Base-by-base conservation (phyloP, 2,797 vertebrate species). In the Pseudopleuronectes americanus region DNA sequence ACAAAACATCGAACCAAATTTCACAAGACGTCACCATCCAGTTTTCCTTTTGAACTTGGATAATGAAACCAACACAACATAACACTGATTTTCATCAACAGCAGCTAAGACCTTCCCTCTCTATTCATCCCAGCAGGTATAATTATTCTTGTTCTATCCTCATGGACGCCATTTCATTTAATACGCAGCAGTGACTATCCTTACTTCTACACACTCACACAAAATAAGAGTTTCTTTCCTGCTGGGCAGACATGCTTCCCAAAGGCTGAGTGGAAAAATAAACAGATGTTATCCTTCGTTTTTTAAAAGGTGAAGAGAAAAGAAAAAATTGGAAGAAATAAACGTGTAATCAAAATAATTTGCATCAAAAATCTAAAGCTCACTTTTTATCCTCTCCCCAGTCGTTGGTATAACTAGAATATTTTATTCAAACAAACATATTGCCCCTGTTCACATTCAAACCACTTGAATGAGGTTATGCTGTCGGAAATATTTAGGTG, bases 121-220 rank as follows among this genome's bases (percentile, higher is more conserved):
- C 23, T 57, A 49, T 49, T 31, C 47, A 64, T 41, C 24, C n/a
- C 19, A 55, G 33, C 13, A 56, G 0, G 26, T 24, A 45, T 51
- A 0, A 49, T 8, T 6, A 28, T 24, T 64, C 12, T 45, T 14
- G 66, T 55, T 41, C 38, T 55, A 36, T 24, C 33, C 17, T 60
- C 28, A 74, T 4, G 57, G 63, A 80, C 21, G 68, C 3, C 7
- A 57, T 51, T 64, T 70, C 3, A 0, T 61, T 77, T 57, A 58
- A 71, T 59, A 8, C 64, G 64, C 54, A 36, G 19, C 13, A 3
- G 22, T 54, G 16, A 57, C 70, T 60, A 74, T 71, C 23, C 10
- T 8, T 19, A 19, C 49, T n/a, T 49, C 59, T 14, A 58, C 23
- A 48, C 23, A 45, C 66, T 45, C 31, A 0, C 21, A 33, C 31